A percentile compares a stretch with the other conserved stretches of the same genome.
phyloP scores from a whole-genome alignment of 2,113 vertebrate genomes.

The Lasiurus cinereus region DNA sequence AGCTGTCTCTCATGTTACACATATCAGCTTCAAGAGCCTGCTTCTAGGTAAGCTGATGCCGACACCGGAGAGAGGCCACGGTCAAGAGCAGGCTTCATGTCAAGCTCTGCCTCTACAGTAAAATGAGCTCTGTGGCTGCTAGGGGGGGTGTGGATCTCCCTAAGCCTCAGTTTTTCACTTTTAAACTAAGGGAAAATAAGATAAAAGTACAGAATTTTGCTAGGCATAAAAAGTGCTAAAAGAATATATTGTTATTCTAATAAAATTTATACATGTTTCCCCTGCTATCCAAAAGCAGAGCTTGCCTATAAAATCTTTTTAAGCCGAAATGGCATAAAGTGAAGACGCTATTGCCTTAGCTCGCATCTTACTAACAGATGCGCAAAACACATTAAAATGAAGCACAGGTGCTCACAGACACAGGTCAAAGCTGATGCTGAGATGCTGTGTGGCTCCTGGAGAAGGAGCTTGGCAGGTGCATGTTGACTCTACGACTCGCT shows the following conservation, averaged over 20 bases:
- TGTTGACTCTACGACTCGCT: not conserved
- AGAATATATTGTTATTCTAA: not conserved
- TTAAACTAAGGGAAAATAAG: not conserved
- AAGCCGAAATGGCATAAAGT: not conserved
- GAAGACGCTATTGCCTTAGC: not conserved
- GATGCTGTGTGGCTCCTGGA: not conserved
- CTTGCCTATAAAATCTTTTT: not conserved
- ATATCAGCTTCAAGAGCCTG: not conserved
- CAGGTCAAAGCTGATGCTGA: not conserved
- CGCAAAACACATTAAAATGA: not conserved
- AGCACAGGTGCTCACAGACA: not conserved
- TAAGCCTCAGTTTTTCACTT: not conserved
- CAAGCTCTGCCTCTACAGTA: not conserved
- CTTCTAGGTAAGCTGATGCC: not conserved
- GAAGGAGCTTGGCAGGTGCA: not conserved
- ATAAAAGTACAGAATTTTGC: not conserved
- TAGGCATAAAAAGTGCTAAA: not conserved
- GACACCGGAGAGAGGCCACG: not conserved
- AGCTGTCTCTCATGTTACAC: not conserved
- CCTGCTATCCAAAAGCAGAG: not conserved
- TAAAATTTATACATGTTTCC: not conserved
- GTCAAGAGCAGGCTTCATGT: not conserved
- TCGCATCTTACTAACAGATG: not conserved
- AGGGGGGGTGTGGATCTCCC: not conserved
- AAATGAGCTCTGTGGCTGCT: not conserved